These are phyloP conservation scores for Pomacea canaliculata DNA, from an alignment of 2,888 invertebrate genomes.

Conservation along the genomic window DNA sequence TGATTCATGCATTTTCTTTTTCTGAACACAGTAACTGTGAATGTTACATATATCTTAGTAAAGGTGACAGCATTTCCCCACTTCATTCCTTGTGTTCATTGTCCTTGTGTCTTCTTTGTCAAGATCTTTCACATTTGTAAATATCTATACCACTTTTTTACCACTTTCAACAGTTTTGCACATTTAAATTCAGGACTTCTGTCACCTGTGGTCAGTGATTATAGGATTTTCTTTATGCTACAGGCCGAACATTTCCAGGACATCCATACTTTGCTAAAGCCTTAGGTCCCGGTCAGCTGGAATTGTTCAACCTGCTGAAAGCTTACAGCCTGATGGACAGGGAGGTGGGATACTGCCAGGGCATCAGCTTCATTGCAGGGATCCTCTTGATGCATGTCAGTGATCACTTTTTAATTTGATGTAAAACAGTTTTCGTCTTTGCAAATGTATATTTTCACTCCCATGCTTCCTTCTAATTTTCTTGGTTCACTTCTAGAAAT, in stretches of 20 bases:
- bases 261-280: conserved; percentile 94
- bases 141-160: too few relatives aligned
- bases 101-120: too few relatives aligned
- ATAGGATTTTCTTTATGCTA: too few relatives aligned
- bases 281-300: conserved; percentile 91
- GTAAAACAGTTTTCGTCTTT: not conserved
- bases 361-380: conserved; percentile 95
- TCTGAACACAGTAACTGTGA: too few relatives aligned
- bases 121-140: too few relatives aligned
- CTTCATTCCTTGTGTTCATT: too few relatives aligned
- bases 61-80: too few relatives aligned
- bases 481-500: not conserved
- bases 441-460: not conserved
- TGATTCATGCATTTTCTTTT: too few relatives aligned
- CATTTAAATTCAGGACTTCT: too few relatives aligned
- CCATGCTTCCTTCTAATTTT: not conserved
- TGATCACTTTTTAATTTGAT: conserved; percentile 5
- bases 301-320: conserved; percentile 93
- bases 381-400: conserved; percentile 92
- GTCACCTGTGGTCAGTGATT: too few relatives aligned
- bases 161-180: too few relatives aligned
- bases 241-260: conserved; percentile 91
- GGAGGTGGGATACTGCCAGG: conserved; percentile 97
- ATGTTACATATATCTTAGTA: too few relatives aligned
- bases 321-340: conserved; percentile 94